These are phyloP conservation scores for Sabatieria punctata DNA, from an alignment of 2,888 invertebrate species.

Conservation along the genomic window DNA sequence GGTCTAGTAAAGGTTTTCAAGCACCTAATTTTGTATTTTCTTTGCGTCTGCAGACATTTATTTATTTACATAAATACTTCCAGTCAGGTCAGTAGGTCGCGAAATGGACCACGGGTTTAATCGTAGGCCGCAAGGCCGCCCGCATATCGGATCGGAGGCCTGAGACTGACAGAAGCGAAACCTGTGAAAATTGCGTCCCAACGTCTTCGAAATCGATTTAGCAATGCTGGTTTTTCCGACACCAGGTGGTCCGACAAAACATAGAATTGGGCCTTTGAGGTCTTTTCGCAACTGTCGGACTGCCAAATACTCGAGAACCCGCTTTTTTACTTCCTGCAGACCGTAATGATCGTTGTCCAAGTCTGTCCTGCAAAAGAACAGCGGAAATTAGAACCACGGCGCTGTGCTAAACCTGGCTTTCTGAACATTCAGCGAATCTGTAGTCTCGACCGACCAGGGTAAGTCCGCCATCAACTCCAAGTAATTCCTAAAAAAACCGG, in stretches of 20 bases:
- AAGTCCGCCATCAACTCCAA: constrained; percentile 41
- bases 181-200: constrained; percentile 35
- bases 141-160: too few relatives aligned
- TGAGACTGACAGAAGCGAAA: too few relatives aligned
- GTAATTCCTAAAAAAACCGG: constrained; percentile 34
- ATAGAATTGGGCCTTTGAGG: constrained; percentile 92
- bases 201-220: constrained; percentile 75
- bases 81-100: too few relatives aligned
- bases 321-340: constrained; percentile 92
- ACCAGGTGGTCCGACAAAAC: constrained; percentile 95
- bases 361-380: constrained; percentile 41
- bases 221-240: constrained; percentile 93
- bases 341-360: constrained; percentile 93
- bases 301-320: constrained; percentile 93
- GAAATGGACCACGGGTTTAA: too few relatives aligned
- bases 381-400: neutral
- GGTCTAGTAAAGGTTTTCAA: too few relatives aligned
- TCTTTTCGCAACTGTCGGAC: constrained; percentile 81
- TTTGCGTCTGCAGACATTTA: too few relatives aligned
- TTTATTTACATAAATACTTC: too few relatives aligned
- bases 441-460: constrained; percentile 38
- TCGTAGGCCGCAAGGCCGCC: too few relatives aligned
- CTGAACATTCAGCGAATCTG: constrained; percentile 1
- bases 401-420: constrained; percentile 4
- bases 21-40: too few relatives aligned